phyloP scores from a whole-genome alignment of 2,888 invertebrate species.

The Epistrophella euchroma region DNA sequence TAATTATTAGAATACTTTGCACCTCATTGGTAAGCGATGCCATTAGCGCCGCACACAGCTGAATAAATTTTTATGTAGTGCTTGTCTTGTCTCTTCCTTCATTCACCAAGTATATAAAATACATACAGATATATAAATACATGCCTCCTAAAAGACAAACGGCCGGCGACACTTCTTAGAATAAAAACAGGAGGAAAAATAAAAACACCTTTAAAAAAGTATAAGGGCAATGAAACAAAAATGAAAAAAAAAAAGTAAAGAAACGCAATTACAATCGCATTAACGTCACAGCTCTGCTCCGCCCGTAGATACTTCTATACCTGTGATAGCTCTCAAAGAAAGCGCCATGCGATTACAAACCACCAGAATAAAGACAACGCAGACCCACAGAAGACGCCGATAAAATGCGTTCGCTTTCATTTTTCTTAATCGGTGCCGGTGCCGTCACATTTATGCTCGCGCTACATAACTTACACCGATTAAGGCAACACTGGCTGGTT shows the following conservation, averaged over 20 bases:
- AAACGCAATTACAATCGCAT: slow-evolving; percentile 71
- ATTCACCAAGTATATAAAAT: not conserved
- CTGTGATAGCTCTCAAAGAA: slow-evolving; percentile 28
- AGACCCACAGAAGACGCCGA: slow-evolving; percentile 4
- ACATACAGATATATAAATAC: not conserved
- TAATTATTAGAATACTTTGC: slow-evolving; percentile 73
- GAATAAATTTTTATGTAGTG: slow-evolving; percentile 23
- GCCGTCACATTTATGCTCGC: slow-evolving; percentile 57
- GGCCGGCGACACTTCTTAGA: slow-evolving; percentile 26
- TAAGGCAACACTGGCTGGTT: slow-evolving; percentile 31
- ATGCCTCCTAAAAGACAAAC: slow-evolving; percentile 3
- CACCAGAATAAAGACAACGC: slow-evolving; percentile 1
- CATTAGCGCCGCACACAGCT: slow-evolving; percentile 26
- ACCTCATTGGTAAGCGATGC: slow-evolving; percentile 74
- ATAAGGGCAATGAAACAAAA: slow-evolving; percentile 24
- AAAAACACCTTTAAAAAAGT: slow-evolving; percentile 9
- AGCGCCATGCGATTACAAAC: slow-evolving; percentile 31
- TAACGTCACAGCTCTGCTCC: slow-evolving; percentile 46
- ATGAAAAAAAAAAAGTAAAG: not conserved
- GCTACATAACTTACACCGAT: slow-evolving; percentile 69
- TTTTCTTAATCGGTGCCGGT: slow-evolving; percentile 58
- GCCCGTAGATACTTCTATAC: not conserved
- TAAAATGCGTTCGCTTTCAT: slow-evolving; percentile 50
- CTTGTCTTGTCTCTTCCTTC: slow-evolving; percentile 12
- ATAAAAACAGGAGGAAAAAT: slow-evolving; percentile 7